Base-by-base conservation (phyloP, 64 coral and sea anemone species). In the Stichodactyla mertensii region DNA sequence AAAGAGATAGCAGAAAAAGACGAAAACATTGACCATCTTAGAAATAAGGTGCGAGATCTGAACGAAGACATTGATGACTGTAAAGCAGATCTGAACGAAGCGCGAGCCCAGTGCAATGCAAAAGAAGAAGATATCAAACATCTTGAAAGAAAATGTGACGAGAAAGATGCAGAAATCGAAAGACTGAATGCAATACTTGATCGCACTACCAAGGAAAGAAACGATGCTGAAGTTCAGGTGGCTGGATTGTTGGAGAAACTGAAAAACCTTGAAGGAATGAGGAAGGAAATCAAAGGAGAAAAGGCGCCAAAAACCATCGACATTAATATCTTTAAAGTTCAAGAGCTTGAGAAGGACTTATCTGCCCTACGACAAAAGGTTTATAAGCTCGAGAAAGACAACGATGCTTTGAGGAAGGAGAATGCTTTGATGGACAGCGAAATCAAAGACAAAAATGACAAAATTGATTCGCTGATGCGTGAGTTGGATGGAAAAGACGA, bases 341-440 rank as follows among this genome's bases (percentile, higher is more conserved):
- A 58, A 61, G 94, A 96, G 23, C 87, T 96, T 55, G 94, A 96
- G 61, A 86, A 74, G 12, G 88, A 96, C 18, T 64, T 93, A 15
- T 78, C 91, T 24, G 85, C 91, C 11, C 88, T 93, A 18, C 79
- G 90, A 16, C 94, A 96, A 53, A 92, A 54, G 52, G 89, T 96
- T 14, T 90, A 96, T 80, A 89, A 90, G 77, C 70, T 96, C 10
- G 94, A 96, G 28, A 93, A 90, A 77, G 88, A 96, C 12, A 89
- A 89, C 10, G 89, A 93, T 5, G 82, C 77, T 64, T 57, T 87
- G 61, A 53, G 55, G 7, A 83, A 80, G 55, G 53, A 80, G 7
- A 77, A 85, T 10, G 85, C 82, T 74, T 79, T 89, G 20, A 64
- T 93, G 71, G 51, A 90, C 36, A 92, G 92, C 62, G 91, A 96